Base-by-base conservation (phyloP, 2,113 vertebrate species). In the Rhagologus leucostigma region DNA sequence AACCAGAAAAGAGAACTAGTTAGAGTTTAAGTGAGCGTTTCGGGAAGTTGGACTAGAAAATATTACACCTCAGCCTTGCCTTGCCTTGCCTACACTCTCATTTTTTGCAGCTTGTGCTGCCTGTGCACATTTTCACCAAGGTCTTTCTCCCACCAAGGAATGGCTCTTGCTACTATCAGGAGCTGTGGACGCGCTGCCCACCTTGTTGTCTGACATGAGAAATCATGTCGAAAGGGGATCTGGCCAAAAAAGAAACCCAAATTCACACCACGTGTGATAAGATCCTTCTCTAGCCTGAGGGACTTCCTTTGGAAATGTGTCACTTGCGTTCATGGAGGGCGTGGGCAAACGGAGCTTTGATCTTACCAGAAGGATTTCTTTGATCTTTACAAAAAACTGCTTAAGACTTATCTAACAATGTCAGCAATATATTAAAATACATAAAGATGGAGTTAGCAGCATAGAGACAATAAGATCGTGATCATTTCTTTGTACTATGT, bases 231-330 rank as follows among this genome's bases (percentile, higher is more conserved):
- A 16, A 35, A 75, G 19, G 24, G 5, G 10, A 29, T 9, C 17
- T 3, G 16, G 6, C 3, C 0, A 7, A 33, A 84, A 83, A 30
- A 56, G 3, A 23, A 52, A 18, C 2, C 3, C 1, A 0, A 44
- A 70, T 70, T 70, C n/a, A 35, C 21, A 44, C 1, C 6, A 13
- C 0, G 1, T 15, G 11, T 37, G 5, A 11, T 18, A 33, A 55
- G 5, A 15, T 68, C 13, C 7, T 52, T 49, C 33, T 53, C 21
- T 37, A 49, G 4, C 4, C 9, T 37, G 26, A 42, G 20, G 21
- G 20, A 29, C 7, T 35, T 33, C 2, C 6, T 50, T 22, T 80
- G 24, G n/a, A 75, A 62, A 75, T 6, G 0, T 33, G 27, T 47
- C 13, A 7, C 37, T 35, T 47, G 4, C 9, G 35, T 52, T 33